phyloP scores from a whole-genome alignment of 2,113 vertebrate species.

The Rhinogobius similis region DNA sequence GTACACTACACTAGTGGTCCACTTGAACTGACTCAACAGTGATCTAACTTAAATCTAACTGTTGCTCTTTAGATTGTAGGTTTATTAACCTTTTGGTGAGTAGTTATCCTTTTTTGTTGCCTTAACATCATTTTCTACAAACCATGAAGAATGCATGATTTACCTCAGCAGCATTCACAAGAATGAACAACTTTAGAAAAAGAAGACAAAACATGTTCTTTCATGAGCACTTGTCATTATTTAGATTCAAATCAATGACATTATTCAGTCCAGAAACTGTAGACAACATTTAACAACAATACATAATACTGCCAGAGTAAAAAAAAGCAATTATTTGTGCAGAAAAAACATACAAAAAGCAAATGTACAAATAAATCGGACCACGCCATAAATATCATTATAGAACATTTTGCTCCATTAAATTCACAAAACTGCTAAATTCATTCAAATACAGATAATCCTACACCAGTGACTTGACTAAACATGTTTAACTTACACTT shows the following conservation, averaged over 20 bases:
- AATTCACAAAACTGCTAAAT: constrained; percentile 1
- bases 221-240: constrained; percentile 8
- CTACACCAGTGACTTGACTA: constrained; percentile 12
- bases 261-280: constrained; percentile 35
- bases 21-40: constrained; percentile 47
- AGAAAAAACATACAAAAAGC: constrained; percentile 25
- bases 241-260: constrained; percentile 45
- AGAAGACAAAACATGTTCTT: constrained; percentile 5
- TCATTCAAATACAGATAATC: not conserved
- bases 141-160: not conserved
- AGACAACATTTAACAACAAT: constrained; percentile 50
- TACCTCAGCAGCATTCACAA: not conserved
- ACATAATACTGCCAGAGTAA: constrained; percentile 71
- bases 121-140: not conserved
- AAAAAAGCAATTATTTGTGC: constrained; percentile 52
- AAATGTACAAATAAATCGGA: constrained; percentile 31
- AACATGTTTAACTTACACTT: constrained; percentile 1
- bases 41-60: not conserved
- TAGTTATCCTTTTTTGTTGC: too few relatives aligned
- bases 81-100: not conserved
- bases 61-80: not conserved
- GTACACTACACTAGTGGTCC: constrained; percentile 29
- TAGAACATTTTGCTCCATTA: not conserved
- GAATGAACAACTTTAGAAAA: not conserved
- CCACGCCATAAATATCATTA: constrained; percentile 30